Conservation (phyloP, 2,797 vertebrate species). For the Megalops cyprinoides region DNA sequence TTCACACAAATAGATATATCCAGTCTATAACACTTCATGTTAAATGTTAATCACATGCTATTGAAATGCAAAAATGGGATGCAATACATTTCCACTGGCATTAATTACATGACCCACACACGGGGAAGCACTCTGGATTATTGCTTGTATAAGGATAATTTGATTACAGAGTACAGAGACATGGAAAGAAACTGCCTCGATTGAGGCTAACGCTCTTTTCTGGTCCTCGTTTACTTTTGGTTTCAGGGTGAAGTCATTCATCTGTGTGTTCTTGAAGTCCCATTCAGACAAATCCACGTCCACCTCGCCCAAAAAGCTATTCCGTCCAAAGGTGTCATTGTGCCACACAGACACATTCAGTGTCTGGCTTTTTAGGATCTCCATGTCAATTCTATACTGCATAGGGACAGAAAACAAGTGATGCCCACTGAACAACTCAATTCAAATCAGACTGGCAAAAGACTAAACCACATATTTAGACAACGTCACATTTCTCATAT, state of each 20-base stretch:
- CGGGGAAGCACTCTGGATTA: not conserved
- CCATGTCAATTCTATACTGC: conserved; percentile 85
- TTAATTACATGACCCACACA: not conserved
- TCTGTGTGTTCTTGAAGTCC: conserved; percentile 86
- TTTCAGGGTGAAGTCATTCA: conserved; percentile 85
- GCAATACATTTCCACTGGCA: too few relatives aligned
- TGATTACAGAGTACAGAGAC: not conserved
- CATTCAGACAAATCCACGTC: conserved; percentile 84
- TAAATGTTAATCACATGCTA: too few relatives aligned
- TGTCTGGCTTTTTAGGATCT: conserved; percentile 75
- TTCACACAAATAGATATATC: too few relatives aligned
- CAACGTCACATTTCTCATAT: not conserved
- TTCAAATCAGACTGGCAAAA: not conserved
- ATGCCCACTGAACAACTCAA: not conserved
- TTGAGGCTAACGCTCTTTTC: conserved; percentile 19
- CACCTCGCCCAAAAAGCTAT: conserved; percentile 90
- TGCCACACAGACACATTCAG: conserved; percentile 93
- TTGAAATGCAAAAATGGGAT: too few relatives aligned
- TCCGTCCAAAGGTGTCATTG: conserved; percentile 87
- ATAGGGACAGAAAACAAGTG: not conserved
- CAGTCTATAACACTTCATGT: too few relatives aligned
- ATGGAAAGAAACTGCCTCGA: not conserved
- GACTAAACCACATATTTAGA: not conserved
- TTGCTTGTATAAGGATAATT: not conserved
- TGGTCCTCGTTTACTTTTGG: conserved; percentile 85